Percentiles rank a stretch among this genome's conserved stretches.
These are phyloP conservation scores for Pao palembangensis DNA, from an alignment of 2,113 vertebrate species.

Conservation along the genomic window DNA sequence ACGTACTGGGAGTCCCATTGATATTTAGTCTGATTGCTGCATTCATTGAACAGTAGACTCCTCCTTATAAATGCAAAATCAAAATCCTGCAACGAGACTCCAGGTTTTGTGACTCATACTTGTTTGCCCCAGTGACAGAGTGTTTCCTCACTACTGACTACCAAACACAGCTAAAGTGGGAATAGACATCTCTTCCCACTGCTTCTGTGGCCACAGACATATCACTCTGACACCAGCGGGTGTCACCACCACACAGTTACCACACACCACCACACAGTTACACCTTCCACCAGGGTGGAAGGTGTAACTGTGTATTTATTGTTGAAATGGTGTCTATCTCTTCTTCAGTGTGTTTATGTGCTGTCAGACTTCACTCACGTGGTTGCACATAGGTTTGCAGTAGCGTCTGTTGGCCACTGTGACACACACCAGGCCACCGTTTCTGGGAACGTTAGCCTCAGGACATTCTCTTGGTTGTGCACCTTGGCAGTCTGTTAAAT, in stretches of 20 bases:
- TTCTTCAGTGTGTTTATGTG: background rate
- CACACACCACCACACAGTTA: too few relatives aligned
- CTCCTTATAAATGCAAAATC: conserved; percentile 74
- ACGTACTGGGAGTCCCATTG: conserved; percentile 65
- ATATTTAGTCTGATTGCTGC: conserved; percentile 38
- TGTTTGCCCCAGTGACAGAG: too few relatives aligned
- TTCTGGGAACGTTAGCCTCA: conserved; percentile 37
- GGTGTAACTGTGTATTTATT: background rate
- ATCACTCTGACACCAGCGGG: too few relatives aligned
- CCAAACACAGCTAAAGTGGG: too few relatives aligned
- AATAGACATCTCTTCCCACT: too few relatives aligned
- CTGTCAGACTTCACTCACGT: conserved; percentile 49
- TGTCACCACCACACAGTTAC: too few relatives aligned
- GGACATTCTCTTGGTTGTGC: conserved; percentile 35
- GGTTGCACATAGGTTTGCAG: conserved; percentile 82
- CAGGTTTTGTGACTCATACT: too few relatives aligned
- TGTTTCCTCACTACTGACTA: too few relatives aligned
- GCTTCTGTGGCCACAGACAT: too few relatives aligned
- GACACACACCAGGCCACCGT: conserved; percentile 72
- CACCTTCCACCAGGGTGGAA: too few relatives aligned
- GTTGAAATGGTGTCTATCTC: background rate
- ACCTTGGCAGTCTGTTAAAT: conserved; percentile 51
- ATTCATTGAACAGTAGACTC: conserved; percentile 70
- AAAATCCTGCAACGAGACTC: conserved; percentile 65
- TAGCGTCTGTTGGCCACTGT: conserved; percentile 43